Conservation (phyloP, 1,140 invertebrate species). For the Bilobella aurantiaca region DNA sequence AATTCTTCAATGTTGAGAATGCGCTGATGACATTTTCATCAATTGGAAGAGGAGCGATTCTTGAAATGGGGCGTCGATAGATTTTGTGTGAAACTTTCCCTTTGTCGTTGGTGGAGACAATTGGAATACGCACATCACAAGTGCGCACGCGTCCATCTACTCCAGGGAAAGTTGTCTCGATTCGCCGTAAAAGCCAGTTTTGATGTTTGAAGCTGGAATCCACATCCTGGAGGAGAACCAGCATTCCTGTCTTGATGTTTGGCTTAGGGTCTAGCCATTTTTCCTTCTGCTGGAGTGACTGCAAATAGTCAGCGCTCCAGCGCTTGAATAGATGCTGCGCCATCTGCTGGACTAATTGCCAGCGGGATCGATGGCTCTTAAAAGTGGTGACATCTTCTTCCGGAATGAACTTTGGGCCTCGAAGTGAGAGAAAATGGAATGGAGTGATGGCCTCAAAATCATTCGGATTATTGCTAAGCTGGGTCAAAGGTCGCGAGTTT, state of each 20-base stretch:
- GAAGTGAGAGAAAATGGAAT: conserved; percentile 20
- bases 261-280: neutral
- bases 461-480: conserved; percentile 33
- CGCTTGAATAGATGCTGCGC: neutral
- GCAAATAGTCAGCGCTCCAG: conserved; percentile 15
- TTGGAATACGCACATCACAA: neutral
- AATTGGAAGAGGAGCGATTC: neutral
- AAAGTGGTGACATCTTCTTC: neutral
- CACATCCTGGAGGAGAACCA: conserved; percentile 35
- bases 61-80: neutral
- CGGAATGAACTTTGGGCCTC: neutral
- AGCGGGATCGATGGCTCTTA: neutral
- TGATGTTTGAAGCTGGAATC: conserved; percentile 26
- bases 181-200: conserved; percentile 37
- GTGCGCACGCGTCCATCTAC: conserved; percentile 33
- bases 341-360: conserved; percentile 15
- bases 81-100: neutral
- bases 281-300: neutral
- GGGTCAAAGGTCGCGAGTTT: conserved; percentile 35
- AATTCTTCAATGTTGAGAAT: no score
- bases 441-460: conserved; percentile 35
- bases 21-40: neutral
- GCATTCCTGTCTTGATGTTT: conserved; percentile 8
- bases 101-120: neutral
- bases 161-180: conserved; percentile 35